phyloP scores from a whole-genome alignment of 2,888 invertebrate species.

The Eupithecia vulgata region DNA sequence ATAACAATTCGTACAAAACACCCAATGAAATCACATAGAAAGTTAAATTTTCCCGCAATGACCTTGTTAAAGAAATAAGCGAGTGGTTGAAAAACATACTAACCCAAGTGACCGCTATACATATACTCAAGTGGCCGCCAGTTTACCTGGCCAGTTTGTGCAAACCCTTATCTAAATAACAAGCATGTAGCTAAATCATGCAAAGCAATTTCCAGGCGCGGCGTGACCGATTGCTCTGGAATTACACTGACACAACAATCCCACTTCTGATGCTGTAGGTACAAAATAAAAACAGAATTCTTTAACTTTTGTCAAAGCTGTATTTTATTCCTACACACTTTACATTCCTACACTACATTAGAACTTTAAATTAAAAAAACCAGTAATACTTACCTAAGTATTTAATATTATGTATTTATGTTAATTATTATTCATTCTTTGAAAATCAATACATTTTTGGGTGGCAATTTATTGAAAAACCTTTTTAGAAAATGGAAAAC shows the following conservation, averaged over 20 bases:
- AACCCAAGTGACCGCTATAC: neutral
- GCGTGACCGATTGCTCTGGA: neutral
- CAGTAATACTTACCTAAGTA: too few species aligned
- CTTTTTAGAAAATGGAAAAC: too few species aligned
- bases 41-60: too few species aligned
- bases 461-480: too few species aligned
- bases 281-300: neutral
- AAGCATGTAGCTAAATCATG: constrained; percentile 3
- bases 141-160: neutral
- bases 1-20: neutral
- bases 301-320: neutral
- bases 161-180: neutral
- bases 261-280: neutral
- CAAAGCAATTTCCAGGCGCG: constrained; percentile 3
- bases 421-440: too few species aligned
- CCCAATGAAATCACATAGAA: too few species aligned
- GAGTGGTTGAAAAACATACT: neutral
- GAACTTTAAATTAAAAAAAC: too few species aligned
- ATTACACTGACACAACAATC: constrained; percentile 6
- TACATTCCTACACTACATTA: too few species aligned
- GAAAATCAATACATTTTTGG: too few species aligned
- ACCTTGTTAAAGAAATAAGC: neutral
- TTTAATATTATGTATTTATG: too few species aligned
- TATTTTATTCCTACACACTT: too few species aligned
- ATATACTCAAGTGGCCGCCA: neutral